A percentile compares a stretch with the other conserved stretches of the same genome.
These are phyloP conservation scores for Oreocharis arfaki DNA, from an alignment of 2,113 vertebrate species.

Conservation along the genomic window DNA sequence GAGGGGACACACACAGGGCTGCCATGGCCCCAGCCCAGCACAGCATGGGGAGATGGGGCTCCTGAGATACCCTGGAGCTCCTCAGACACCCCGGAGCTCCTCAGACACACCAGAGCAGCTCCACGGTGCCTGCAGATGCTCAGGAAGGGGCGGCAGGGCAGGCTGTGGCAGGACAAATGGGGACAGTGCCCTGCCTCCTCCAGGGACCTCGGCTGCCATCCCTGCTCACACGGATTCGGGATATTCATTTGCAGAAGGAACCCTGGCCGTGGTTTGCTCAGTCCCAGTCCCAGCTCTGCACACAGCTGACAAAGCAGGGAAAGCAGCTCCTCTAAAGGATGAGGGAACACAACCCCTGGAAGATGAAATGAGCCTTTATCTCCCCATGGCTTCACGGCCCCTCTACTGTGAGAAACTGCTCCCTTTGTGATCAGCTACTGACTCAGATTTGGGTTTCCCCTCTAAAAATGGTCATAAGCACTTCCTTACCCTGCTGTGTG, in stretches of 20 bases:
- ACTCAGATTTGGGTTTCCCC: background rate
- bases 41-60: accelerated
- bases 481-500: background rate
- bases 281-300: background rate
- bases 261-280: background rate
- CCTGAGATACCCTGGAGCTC: background rate
- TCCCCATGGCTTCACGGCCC: background rate
- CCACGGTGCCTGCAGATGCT: accelerated
- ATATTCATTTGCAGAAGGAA: background rate
- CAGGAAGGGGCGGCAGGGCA: background rate
- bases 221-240: background rate
- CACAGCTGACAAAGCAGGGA: background rate
- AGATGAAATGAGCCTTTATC: background rate
- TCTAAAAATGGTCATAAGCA: background rate
- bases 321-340: background rate
- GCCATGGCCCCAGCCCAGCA: background rate
- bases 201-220: background rate
- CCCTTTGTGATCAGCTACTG: background rate
- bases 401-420: background rate
- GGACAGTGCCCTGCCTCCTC: background rate
- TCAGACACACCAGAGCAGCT: background rate
- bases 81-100: background rate
- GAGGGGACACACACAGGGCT: background rate
- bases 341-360: background rate
- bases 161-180: background rate